Base-by-base conservation (phyloP, 2,888 invertebrate species). In the Apoda limacodes region DNA sequence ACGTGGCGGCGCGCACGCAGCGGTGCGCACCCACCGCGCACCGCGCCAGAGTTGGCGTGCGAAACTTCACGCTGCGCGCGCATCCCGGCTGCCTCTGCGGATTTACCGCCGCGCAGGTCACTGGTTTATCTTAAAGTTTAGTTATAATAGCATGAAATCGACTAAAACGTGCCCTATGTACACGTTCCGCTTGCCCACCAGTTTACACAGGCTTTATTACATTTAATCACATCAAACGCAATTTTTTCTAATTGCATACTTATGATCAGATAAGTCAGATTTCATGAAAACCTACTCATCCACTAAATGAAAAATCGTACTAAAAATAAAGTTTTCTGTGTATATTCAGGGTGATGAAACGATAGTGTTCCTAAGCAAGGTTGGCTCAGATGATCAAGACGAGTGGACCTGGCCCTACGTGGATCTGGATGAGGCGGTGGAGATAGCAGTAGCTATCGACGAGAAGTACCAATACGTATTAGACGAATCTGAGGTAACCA, bases 41-140 rank as follows among this genome's bases (percentile, higher is more conserved):
- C 25, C 53, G 57, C 2, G 22, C 66, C 11, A 52, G 55, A n/a
- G 25, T 57, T 15, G 78, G 67, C 1, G 43, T 50, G 6, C 51
- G 70, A 1, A 30, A 39, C 1, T 2, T 74, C 1, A 26, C 37
- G 2, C 37, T 74, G 3, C 34, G 37, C 7, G 58, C 69, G 2
- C 45, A 48, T 6, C 71, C 70, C 2, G 60, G 56, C 21, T 57
- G 76, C 36, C 54, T 60, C 2, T 76, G 75, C 35, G 75, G 71
- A n/a, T n/a, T 1, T 50, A 58, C 17, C 3, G 43, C 0, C 50
- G 59, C 20, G 35, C 46, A 5, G 17, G 17, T n/a, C n/a, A n/a
- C n/a, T n/a, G n/a, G n/a, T n/a, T n/a, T n/a, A n/a, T n/a, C n/a
- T n/a, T n/a, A n/a, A n/a, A n/a, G n/a, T n/a, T n/a, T n/a, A n/a